phyloP scores from a whole-genome alignment of 2,797 vertebrate genomes.

The Semaprochilodus insignis region DNA sequence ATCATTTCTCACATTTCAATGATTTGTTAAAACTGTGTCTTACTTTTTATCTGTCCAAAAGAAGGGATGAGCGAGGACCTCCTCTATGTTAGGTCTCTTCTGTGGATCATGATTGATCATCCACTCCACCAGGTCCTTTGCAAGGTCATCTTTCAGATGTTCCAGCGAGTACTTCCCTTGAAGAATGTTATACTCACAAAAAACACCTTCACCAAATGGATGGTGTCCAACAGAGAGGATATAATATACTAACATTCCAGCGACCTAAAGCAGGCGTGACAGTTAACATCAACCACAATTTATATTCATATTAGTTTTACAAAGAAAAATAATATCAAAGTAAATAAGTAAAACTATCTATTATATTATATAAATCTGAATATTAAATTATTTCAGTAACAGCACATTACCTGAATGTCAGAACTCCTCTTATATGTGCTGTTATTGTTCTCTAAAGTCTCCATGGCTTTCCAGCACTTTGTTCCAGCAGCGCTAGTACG shows the following conservation, averaged over 20 bases:
- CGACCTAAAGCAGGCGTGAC: slow-evolving; percentile 60
- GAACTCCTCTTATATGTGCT: slow-evolving; percentile 66
- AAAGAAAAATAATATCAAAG: too few relatives aligned
- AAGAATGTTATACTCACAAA: slow-evolving; percentile 58
- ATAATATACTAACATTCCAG: slow-evolving; percentile 75
- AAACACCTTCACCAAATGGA: slow-evolving; percentile 58
- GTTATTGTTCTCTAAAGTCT: slow-evolving; percentile 52
- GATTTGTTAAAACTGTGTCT: neutral
- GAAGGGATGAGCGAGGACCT: slow-evolving; percentile 69
- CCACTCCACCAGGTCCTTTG: slow-evolving; percentile 67
- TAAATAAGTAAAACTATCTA: too few relatives aligned
- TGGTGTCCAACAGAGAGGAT: slow-evolving; percentile 72
- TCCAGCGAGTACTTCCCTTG: slow-evolving; percentile 58
- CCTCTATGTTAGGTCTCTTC: slow-evolving; percentile 64
- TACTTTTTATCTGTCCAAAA: slow-evolving; percentile 67
- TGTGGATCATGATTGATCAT: slow-evolving; percentile 68
- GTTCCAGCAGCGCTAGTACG: slow-evolving; percentile 67
- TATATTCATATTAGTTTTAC: neutral
- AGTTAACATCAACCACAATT: neutral
- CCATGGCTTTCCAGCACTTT: slow-evolving; percentile 72
- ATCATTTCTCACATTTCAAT: too few relatives aligned
- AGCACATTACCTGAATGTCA: slow-evolving; percentile 68
- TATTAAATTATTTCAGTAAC: neutral
- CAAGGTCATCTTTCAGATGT: slow-evolving; percentile 63
- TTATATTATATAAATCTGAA: too few relatives aligned